A percentile compares a stretch with the other conserved stretches of the same genome.
Evolutionary conservation across 2,797 vertebrate genomes (phyloP).

Genomic region (Holocentrus rufus): DNA sequence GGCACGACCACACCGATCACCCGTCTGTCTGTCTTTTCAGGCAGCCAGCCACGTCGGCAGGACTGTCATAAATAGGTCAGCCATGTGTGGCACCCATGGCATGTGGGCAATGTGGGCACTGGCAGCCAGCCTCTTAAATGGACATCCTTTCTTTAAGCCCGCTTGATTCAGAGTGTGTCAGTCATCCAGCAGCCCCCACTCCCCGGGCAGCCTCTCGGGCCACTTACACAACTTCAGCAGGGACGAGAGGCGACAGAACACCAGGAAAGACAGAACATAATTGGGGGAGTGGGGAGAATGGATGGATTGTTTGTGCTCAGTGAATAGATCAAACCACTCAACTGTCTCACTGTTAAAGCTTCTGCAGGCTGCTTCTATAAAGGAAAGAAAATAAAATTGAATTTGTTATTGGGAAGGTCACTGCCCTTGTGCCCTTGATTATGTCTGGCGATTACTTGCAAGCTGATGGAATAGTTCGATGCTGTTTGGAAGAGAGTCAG

Average conservation of each 20-base stretch:
- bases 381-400: constrained; percentile 6
- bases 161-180: constrained; percentile 59
- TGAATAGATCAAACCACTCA: constrained; percentile 41
- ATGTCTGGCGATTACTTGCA: constrained; percentile 41
- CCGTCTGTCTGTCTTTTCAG: constrained; percentile 31
- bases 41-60: constrained; percentile 37
- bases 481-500: constrained; percentile 10
- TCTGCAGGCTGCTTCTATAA: constrained; percentile 21
- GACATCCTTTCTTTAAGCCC: constrained; percentile 60
- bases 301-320: constrained; percentile 41
- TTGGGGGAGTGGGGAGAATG: constrained; percentile 39
- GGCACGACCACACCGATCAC: constrained; percentile 19
- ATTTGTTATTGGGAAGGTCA: constrained; percentile 24
- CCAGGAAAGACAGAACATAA: constrained; percentile 48
- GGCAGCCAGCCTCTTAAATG: constrained; percentile 64
- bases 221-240: constrained; percentile 42
- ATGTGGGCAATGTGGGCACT: constrained; percentile 49
- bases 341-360: constrained; percentile 48
- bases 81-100: constrained; percentile 45
- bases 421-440: constrained; percentile 17
- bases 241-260: constrained; percentile 65
- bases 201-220: constrained; percentile 32
- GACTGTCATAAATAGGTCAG: constrained; percentile 55
- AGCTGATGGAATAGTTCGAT: constrained; percentile 26
- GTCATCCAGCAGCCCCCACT: constrained; percentile 36